Evolutionary conservation across 2,888 invertebrate species (phyloP).

Genomic region (Tenthredo livida): DNA sequence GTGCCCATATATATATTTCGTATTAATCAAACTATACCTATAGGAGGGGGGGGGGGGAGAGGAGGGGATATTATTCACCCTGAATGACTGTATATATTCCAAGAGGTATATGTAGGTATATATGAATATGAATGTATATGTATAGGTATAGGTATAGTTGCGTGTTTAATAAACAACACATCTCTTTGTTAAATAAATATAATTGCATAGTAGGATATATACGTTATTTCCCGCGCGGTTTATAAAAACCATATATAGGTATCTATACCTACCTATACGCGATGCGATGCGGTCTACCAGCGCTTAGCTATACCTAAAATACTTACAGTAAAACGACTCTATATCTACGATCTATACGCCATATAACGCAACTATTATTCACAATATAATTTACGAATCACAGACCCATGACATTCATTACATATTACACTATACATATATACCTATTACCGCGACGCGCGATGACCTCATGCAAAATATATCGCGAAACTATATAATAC

Average conservation of each 20-base stretch:
- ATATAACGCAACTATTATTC: neutral
- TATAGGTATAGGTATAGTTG: neutral
- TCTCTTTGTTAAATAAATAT: conserved; percentile 3
- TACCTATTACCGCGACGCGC: neutral
- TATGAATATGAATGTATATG: neutral
- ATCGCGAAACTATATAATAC: neutral
- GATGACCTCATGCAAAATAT: conserved; percentile 47
- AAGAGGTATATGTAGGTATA: neutral
- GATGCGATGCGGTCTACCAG: neutral
- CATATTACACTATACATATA: neutral
- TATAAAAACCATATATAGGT: neutral
- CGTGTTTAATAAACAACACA: conserved; percentile 13
- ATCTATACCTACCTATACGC: too few species aligned
- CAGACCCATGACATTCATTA: conserved; percentile 17
- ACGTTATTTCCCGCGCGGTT: too few species aligned
- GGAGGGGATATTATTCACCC: neutral
- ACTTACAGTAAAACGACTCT: conserved; percentile 3
- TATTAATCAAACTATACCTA: neutral
- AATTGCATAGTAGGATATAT: neutral
- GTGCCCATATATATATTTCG: neutral
- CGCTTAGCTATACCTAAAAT: neutral
- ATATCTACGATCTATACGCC: neutral
- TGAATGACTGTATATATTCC: neutral
- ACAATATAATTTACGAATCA: conserved; percentile 41
- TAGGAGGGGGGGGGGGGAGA: too few species aligned